Conservation (phyloP, 30 jellyfish, hydroid and myxozoan genomes). For the Nemopilema nomurai region DNA sequence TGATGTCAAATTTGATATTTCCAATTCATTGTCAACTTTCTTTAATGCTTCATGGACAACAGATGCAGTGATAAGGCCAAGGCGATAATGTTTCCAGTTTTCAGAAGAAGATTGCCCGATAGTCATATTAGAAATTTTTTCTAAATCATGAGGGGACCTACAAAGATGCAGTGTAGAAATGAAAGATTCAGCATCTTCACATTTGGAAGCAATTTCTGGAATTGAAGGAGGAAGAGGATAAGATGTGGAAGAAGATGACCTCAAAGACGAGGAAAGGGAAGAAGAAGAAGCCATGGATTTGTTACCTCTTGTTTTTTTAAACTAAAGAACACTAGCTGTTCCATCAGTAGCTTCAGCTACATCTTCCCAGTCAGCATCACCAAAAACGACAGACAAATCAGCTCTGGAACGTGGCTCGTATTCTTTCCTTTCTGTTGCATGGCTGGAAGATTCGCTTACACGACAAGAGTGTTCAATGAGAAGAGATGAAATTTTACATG, state of each 20-base stretch:
- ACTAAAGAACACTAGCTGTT: conserved; percentile 43
- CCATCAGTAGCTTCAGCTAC: conserved; percentile 58
- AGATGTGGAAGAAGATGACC: conserved; percentile 17
- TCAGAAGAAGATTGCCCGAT: conserved; percentile 17
- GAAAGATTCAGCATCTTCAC: conserved; percentile 20
- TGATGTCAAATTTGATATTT: conserved; percentile 12
- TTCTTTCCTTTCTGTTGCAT: conserved; percentile 14
- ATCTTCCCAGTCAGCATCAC: conserved; percentile 42
- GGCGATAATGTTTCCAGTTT: conserved; percentile 2
- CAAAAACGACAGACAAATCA: conserved; percentile 22
- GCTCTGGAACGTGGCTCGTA: conserved; percentile 45
- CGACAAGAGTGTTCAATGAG: conserved; percentile 3
- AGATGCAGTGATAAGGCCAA: conserved; percentile 11
- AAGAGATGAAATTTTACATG: conserved; percentile 11
- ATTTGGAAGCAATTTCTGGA: conserved; percentile 23
- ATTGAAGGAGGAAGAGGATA: conserved; percentile 16
- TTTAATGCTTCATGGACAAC: conserved; percentile 3
- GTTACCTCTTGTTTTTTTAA: conserved; percentile 21
- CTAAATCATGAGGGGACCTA: conserved; percentile 14
- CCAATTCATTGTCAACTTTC: conserved; percentile 10
- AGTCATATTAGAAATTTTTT: conserved; percentile 2
- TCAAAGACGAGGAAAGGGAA: conserved; percentile 2
- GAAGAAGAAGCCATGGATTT: not conserved
- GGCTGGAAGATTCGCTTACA: conserved; percentile 14
- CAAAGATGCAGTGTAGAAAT: not conserved